Evolutionary conservation across 2,888 invertebrate genomes (phyloP).

Genomic region (Dryobotodes eremita): DNA sequence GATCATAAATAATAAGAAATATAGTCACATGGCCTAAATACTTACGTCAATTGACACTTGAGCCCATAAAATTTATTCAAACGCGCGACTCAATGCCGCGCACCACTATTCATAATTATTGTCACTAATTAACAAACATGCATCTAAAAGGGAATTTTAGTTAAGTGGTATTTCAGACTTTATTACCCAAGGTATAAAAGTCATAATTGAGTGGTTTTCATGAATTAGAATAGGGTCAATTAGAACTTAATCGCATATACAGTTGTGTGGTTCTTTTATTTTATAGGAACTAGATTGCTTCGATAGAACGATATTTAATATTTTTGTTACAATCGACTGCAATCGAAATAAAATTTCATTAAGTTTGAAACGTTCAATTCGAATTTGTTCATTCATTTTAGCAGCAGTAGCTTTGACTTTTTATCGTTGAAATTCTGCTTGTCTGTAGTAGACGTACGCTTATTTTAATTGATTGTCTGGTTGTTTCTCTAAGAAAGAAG

Average conservation of each 20-base stretch:
- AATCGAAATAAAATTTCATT: conserved; percentile 17
- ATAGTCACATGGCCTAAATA: conserved; percentile 79
- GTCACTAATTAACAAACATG: conserved; percentile 73
- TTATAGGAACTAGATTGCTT: conserved; percentile 14
- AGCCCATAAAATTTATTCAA: conserved; percentile 77
- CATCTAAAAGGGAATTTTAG: conserved; percentile 37
- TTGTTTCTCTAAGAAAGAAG: not conserved
- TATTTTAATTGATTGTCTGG: not conserved
- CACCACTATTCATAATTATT: conserved; percentile 73
- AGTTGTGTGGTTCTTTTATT: conserved; percentile 36
- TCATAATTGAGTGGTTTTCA: conserved; percentile 11
- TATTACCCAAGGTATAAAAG: conserved; percentile 23
- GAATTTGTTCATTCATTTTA: conserved; percentile 20
- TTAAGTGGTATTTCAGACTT: conserved; percentile 33
- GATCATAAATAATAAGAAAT: conserved; percentile 49
- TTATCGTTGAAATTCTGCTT: not conserved
- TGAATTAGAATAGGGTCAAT: conserved; percentile 44
- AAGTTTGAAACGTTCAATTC: conserved; percentile 19
- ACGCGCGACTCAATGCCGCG: conserved; percentile 72
- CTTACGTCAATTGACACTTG: conserved; percentile 82
- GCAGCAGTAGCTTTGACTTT: not conserved
- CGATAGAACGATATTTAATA: conserved; percentile 4
- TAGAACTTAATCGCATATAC: conserved; percentile 38
- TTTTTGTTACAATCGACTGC: conserved; percentile 25
- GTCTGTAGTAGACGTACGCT: no score